Base-by-base conservation (phyloP, 2,113 vertebrate genomes). In the Asarcornis scutulata region DNA sequence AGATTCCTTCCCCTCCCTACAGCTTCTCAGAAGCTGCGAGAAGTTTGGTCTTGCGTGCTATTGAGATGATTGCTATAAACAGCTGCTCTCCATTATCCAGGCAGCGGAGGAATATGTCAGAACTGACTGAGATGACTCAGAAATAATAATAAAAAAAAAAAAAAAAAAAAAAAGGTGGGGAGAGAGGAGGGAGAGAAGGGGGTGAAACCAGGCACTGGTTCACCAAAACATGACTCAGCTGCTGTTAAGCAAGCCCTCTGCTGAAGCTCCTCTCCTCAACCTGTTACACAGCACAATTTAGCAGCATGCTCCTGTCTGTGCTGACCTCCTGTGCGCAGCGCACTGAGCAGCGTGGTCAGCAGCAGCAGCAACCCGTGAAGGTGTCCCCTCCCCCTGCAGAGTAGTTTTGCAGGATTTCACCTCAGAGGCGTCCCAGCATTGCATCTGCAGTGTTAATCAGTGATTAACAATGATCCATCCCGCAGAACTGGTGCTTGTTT, bases 41-140 rank as follows among this genome's bases (percentile, higher is more conserved):
- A 92, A 84, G n/a, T 15, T 73, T 38, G 23, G 58, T 42, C 26
- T 40, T 48, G 18, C 5, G 5, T 50, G 69, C 72, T 77, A 56
- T 34, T 40, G 44, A 34, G 55, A 42, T 13, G 18, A 95, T 50
- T 44, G 46, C 71, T 93, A 40, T 23, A 58, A 81, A 68, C 86
- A 95, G 79, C 86, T 97, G 91, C 66, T 96, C 84, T 50, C 29
- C 4, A 56, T 83, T 86, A 85, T 20, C 44, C 44, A 23, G 59
- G 66, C 89, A 66, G 53, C 9, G 81, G 73, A 55, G 14, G 44
- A 46, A 55, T 82, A 48, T 78, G 68, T 67, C 91, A 96, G 71
- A 77, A 59, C 86, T 97, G 46, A 76, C 86, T 93, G 52, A 26
- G 95, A 96, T 97, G 97, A 98, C 97, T 97, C 97, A 98, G 96